These are phyloP conservation scores for Chrysotoxum bicinctum DNA, from an alignment of 2,888 invertebrate genomes.

Conservation along the genomic window DNA sequence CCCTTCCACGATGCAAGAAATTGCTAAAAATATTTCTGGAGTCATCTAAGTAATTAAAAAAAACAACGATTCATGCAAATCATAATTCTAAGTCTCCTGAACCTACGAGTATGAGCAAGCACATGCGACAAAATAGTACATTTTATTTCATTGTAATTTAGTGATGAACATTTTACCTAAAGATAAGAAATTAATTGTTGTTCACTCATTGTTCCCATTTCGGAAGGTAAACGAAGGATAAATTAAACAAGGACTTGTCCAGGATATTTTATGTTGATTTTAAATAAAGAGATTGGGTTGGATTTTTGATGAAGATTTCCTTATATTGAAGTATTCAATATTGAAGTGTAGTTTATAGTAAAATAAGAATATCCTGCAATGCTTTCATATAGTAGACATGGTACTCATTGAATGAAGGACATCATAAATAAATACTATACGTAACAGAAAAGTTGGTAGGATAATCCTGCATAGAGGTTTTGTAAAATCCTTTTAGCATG, in stretches of 20 bases:
- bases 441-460: not conserved
- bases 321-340: not conserved
- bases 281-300: not conserved
- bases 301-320: not conserved
- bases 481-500: slow-evolving; percentile 15
- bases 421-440: not conserved
- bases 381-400: not conserved
- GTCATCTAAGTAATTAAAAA: too few species aligned
- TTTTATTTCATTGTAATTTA: too few species aligned
- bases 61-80: too few species aligned
- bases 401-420: not conserved
- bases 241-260: not conserved
- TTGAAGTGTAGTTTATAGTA: not conserved
- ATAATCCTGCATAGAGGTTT: not conserved
- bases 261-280: not conserved
- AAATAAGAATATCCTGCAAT: not conserved
- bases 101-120: too few species aligned
- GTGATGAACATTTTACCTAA: too few species aligned
- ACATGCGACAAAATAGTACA: too few species aligned
- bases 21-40: too few species aligned
- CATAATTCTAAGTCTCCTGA: too few species aligned
- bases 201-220: not conserved
- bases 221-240: not conserved
- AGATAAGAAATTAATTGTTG: not conserved
- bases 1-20: too few species aligned